These are phyloP conservation scores for Ridgeia piscesae DNA, from an alignment of 1,140 invertebrate genomes.

Conservation along the genomic window DNA sequence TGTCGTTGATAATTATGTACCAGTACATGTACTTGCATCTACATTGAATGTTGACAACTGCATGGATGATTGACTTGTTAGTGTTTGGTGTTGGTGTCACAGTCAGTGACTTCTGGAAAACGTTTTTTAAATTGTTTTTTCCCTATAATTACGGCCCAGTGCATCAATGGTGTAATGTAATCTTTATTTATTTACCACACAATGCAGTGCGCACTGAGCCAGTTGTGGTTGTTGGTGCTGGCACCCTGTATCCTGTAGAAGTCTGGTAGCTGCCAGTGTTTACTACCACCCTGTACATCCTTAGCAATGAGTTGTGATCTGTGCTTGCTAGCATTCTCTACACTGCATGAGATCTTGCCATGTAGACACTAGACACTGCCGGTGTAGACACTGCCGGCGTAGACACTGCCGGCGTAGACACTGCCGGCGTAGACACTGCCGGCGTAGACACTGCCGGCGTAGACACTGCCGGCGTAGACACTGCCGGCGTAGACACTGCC, in stretches of 20 bases:
- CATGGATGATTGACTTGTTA: neutral
- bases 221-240: no score
- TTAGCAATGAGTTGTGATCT: no score
- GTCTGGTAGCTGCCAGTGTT: neutral
- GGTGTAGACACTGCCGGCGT: no score
- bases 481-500: no score
- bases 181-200: neutral
- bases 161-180: neutral
- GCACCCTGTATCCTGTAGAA: neutral
- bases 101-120: neutral
- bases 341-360: no score
- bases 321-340: no score
- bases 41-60: neutral
- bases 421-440: no score
- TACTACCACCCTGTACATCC: no score
- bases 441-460: no score
- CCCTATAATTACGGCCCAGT: neutral
- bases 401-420: no score
- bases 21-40: neutral
- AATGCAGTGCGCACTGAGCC: neutral
- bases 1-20: neutral
- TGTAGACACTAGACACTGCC: no score
- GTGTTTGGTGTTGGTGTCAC: neutral
- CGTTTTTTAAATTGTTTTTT: neutral
- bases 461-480: no score